phyloP scores from a whole-genome alignment of 1,140 invertebrate species.

The Zaprionus davidi region DNA sequence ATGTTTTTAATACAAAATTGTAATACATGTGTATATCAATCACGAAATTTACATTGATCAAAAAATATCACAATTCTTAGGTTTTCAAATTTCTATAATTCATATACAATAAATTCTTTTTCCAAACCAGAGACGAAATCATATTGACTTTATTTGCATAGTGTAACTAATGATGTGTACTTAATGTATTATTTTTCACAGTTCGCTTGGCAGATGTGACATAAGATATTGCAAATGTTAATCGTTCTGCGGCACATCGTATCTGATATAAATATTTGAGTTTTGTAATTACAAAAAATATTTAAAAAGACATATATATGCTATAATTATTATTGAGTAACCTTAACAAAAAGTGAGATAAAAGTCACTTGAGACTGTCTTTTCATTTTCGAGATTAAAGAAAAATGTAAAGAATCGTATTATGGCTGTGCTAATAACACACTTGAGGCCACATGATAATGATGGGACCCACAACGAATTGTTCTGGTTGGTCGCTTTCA shows the following conservation, averaged over 20 bases:
- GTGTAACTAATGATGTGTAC: neutral
- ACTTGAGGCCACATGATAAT: constrained; percentile 17
- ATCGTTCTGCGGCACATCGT: neutral
- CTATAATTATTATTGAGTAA: neutral
- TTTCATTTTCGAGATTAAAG: constrained; percentile 26
- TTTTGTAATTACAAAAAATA: constrained; percentile 1
- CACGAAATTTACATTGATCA: too few species aligned
- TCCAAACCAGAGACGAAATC: neutral
- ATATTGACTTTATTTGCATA: neutral
- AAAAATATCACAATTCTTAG: too few species aligned
- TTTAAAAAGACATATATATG: neutral
- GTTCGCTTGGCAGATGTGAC: neutral
- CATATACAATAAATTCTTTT: neutral
- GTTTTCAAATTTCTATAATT: neutral
- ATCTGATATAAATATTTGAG: neutral
- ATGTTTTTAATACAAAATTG: too few species aligned
- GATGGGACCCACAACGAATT: constrained; percentile 25
- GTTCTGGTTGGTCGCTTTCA: constrained; percentile 21
- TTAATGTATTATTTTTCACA: constrained; percentile 8
- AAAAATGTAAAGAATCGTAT: neutral
- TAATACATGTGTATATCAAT: too few species aligned
- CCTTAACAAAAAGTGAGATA: neutral
- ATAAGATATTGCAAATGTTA: constrained; percentile 3
- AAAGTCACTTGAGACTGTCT: neutral
- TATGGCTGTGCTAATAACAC: constrained; percentile 32